Percentiles rank a stretch among this genome's conserved stretches.
phyloP scores from a whole-genome alignment of 2,888 invertebrate genomes.

The Drosophila helvetica region DNA sequence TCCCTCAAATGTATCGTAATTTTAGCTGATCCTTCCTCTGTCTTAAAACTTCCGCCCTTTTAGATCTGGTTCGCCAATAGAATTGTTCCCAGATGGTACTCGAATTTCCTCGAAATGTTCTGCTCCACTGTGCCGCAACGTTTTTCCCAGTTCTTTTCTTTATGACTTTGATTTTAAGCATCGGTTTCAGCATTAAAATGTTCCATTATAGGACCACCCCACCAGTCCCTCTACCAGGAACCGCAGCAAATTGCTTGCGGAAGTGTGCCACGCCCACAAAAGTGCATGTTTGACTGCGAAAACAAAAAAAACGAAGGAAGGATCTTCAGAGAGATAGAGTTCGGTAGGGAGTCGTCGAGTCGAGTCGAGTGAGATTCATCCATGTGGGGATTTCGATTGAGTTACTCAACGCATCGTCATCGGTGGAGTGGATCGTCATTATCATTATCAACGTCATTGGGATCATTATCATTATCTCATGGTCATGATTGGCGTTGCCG shows the following conservation, averaged over 20 bases:
- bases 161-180: constrained; percentile 73
- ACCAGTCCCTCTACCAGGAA: constrained; percentile 43
- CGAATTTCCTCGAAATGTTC: too few species aligned
- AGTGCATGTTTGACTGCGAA: constrained; percentile 46
- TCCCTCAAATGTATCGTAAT: too few species aligned
- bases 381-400: constrained; percentile 55
- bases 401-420: constrained; percentile 60
- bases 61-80: too few species aligned
- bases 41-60: too few species aligned
- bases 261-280: constrained; percentile 75
- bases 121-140: constrained; percentile 10
- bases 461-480: constrained; percentile 2
- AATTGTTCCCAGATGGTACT: neutral
- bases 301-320: neutral
- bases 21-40: too few species aligned
- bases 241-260: constrained; percentile 72
- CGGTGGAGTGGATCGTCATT: constrained; percentile 4
- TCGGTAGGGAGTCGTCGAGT: constrained; percentile 15
- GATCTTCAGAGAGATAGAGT: constrained; percentile 7
- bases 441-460: constrained; percentile 46
- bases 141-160: constrained; percentile 16
- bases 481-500: constrained; percentile 2
- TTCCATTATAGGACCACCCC: constrained; percentile 62
- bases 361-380: neutral
- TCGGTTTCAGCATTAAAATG: constrained; percentile 76